Base-by-base conservation (phyloP, 2,797 vertebrate species). In the Cossypha dichroa region DNA sequence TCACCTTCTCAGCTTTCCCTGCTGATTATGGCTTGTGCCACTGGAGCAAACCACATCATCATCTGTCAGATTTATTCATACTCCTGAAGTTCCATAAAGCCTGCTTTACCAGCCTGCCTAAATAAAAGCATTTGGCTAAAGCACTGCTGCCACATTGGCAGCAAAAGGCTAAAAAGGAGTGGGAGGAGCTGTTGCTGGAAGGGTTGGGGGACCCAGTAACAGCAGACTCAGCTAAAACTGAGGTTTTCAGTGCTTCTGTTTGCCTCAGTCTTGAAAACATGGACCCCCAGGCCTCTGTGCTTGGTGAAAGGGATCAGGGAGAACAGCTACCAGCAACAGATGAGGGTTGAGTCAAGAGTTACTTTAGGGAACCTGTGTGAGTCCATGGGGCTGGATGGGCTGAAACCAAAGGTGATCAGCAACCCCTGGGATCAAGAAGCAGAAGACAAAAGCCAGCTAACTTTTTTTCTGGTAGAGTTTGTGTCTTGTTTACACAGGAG, bases 31-130 rank as follows among this genome's bases (percentile, higher is more conserved):
- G 72, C 34, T 73, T 77, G 59, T 66, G 77, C 86, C 45, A 6
- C 69, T 55, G 59, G 28, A 69, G 64, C 1, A 6, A 95, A 63
- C 67, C 92, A 55, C 92, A 72, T 34, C 0, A 0, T 63, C 15
- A 0, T 64, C 73, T 3, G 0, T 45, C 0, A 0, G n/a, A 15
- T 63, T 76, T 70, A 43, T 31, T 85, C 4, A 0, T 60, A 4
- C 12, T 90, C 52, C 64, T 74, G 13, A 22, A 8, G 49, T n/a
- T 74, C 54, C 54, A 13, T 5, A 11, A 60, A 85, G 34, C 59
- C 41, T 58, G 0, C 48, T 80, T 70, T 22, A 56, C 68, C 75
- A 62, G 81, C 36, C 56, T 43, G 33, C 34, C 72, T 75, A 9
- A 79, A 60, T 55, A 40, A 68, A 58, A 85, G 76, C 88, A 21